Evolutionary conservation across 2,797 vertebrate species (phyloP), one percentile per base, ranked within the genome.

Genomic region (Eidolon dupreanum): DNA sequence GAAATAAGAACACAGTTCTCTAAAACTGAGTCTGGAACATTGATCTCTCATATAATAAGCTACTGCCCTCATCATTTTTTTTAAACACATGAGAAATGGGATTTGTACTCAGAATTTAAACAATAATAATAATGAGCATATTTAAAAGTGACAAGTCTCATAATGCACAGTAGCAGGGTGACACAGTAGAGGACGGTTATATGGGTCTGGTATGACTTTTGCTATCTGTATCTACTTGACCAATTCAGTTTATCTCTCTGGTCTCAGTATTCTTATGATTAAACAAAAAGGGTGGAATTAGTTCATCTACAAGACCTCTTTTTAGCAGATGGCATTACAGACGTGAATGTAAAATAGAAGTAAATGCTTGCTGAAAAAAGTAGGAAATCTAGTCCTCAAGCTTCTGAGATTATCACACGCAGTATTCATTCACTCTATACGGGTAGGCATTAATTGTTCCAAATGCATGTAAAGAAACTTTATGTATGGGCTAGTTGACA

Each of bases 31-130:
- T 75, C 73, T 83, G 15, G 55, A 96, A 83, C 6, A 83, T 0
- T 55, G n/a, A 24, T 75, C 22, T 63, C 15, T 70, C 53, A 63
- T 10, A 28, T 81, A 46, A 51, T 53, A 81, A 57, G 75, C 31
- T 59, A 59, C 3, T 82, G 49, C 9, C 31, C 66, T 68, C 13
- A 86, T 1, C 78, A 78, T 57, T 59, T 2, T 86, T 96, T 90
- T 59, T 49, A 70, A 94, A 94, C 17, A 90, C 16, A 71, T 2
- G 10, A 78, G 17, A 85, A 90, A 20, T n/a, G 15, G 31, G 2
- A 90, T 84, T 92, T 94, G 66, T 31, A 66, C 43, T 84, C 31
- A 83, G 51, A 93, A 82, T 93, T 28, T 90, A 46, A 17, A 82
- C 19, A 61, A 63, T 68, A 59, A 94, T 43, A 61, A 63, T 68